Evolutionary conservation across 2,888 invertebrate species (phyloP).

Genomic region (Girardia tigrina): DNA sequence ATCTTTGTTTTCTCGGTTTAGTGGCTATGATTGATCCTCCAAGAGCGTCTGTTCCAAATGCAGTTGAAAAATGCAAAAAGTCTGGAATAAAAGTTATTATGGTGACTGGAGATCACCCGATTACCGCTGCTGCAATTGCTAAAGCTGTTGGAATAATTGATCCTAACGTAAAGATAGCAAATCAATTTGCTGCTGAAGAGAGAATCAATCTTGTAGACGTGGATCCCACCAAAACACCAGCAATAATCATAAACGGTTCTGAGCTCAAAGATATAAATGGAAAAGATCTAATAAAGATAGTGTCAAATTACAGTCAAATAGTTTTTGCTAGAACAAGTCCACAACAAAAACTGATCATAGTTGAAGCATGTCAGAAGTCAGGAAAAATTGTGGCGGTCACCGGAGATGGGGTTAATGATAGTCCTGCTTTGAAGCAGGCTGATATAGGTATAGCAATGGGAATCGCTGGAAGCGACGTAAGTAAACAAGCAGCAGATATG

Average conservation of each 20-base stretch:
- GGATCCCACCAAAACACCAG: background rate
- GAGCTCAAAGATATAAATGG: slow-evolving; percentile 25
- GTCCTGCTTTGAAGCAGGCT: slow-evolving; percentile 36
- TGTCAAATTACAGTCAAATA: background rate
- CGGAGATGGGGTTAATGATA: slow-evolving; percentile 37
- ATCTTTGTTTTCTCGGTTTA: slow-evolving; percentile 14
- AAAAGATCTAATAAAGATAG: slow-evolving; percentile 7
- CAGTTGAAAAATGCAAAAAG: slow-evolving; percentile 25
- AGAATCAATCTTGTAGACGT: slow-evolving; percentile 33
- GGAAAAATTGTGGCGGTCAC: slow-evolving; percentile 36
- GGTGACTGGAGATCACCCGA: slow-evolving; percentile 74
- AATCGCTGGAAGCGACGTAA: slow-evolving; percentile 17
- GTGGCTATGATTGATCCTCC: slow-evolving; percentile 31
- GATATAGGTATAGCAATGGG: slow-evolving; percentile 37
- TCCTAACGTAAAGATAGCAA: background rate
- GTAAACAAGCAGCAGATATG: slow-evolving; percentile 27
- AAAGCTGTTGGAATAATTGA: slow-evolving; percentile 77
- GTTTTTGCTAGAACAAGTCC: slow-evolving; percentile 35
- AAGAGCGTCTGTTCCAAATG: slow-evolving; percentile 25
- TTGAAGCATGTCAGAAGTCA: slow-evolving; percentile 33
- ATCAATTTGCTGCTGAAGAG: slow-evolving; percentile 21
- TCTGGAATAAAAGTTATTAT: slow-evolving; percentile 45
- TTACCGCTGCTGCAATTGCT: slow-evolving; percentile 65
- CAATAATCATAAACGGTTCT: slow-evolving; percentile 29
- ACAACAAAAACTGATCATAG: slow-evolving; percentile 26